phyloP scores from a whole-genome alignment of 2,888 invertebrate species.

The Amphipoea oculea region DNA sequence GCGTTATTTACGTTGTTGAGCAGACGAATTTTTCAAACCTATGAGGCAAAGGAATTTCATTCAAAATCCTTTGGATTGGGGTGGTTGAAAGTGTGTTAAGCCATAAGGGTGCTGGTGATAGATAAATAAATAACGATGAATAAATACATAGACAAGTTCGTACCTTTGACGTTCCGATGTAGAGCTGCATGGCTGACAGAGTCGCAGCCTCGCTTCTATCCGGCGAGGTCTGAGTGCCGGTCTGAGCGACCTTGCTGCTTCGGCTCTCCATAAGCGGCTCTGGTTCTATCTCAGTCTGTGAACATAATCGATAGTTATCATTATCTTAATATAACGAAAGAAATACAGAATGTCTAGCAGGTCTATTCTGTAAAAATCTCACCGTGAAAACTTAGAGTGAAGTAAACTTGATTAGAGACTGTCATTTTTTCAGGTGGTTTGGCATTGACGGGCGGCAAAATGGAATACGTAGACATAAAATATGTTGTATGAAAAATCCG shows the following conservation, averaged over 20 bases:
- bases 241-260: constrained; percentile 87
- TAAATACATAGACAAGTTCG: neutral
- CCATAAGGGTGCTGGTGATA: neutral
- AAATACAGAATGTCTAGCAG: neutral
- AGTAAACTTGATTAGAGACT: neutral
- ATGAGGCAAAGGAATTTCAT: neutral
- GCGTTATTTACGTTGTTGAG: neutral
- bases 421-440: neutral
- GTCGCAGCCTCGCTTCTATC: constrained; percentile 78
- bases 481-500: neutral
- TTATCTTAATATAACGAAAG: neutral
- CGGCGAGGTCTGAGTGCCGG: constrained; percentile 93
- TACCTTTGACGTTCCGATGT: constrained; percentile 65
- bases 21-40: neutral
- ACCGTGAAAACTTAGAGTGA: neutral
- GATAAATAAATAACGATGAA: neutral
- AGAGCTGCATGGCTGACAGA: constrained; percentile 57
- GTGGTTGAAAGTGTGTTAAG: neutral
- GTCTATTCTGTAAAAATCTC: neutral
- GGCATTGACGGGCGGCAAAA: neutral
- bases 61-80: neutral
- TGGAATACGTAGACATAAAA: neutral
- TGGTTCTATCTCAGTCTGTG: constrained; percentile 77
- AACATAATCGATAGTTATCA: constrained; percentile 6
- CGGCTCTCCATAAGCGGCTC: constrained; percentile 66